These are phyloP conservation scores for Thermophis baileyi DNA, from an alignment of 2,113 vertebrate species.

Conservation along the genomic window DNA sequence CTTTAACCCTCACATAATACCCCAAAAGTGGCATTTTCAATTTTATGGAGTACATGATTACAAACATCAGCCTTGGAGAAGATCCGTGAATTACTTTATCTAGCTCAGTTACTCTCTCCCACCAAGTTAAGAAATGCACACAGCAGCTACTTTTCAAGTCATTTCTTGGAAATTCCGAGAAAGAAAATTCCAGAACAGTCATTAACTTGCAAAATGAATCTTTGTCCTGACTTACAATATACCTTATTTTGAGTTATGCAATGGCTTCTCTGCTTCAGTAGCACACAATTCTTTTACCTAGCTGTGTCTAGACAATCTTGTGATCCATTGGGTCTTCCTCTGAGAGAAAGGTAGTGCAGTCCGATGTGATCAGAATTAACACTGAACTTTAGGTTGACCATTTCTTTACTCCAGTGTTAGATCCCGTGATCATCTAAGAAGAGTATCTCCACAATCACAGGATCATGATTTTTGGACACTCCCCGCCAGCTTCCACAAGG, in stretches of 20 bases:
- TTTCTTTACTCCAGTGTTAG: not conserved
- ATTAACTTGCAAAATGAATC: not conserved
- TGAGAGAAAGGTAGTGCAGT: not conserved
- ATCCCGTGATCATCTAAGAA: not conserved
- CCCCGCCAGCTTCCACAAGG: not conserved
- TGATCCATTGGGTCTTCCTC: not conserved
- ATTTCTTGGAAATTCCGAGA: not conserved
- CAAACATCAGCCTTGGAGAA: not conserved
- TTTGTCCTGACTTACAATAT: not conserved
- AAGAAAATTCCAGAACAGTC: not conserved
- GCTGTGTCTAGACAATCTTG: not conserved
- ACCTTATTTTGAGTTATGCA: not conserved
- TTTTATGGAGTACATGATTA: not conserved
- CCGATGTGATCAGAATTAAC: not conserved
- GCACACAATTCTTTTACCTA: not conserved
- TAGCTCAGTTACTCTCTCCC: not conserved
- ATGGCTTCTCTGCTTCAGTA: not conserved
- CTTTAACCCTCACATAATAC: not conserved
- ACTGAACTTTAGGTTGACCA: not conserved
- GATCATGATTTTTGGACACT: not conserved
- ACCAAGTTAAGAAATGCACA: not conserved
- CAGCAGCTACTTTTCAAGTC: not conserved
- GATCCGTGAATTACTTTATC: not conserved
- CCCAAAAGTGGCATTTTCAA: not conserved
- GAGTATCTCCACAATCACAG: not conserved